Conservation (phyloP, 2,113 vertebrate genomes). For the Rhynchomys soricoides region DNA sequence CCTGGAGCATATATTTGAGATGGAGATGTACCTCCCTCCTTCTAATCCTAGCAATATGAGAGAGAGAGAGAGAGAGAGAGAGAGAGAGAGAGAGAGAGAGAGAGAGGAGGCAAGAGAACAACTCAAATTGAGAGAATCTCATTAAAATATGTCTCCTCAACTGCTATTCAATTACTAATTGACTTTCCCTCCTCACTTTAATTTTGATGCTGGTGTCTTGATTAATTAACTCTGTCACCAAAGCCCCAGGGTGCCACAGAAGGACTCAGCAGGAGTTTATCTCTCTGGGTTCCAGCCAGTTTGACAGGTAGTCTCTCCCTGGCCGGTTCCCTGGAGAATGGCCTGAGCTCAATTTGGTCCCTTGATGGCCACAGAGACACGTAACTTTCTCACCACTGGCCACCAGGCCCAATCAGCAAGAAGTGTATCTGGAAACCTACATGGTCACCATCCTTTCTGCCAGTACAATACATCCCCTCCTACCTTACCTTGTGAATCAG, state of each 20-base stretch:
- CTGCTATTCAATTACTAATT: conserved; percentile 79
- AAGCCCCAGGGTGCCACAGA: conserved; percentile 58
- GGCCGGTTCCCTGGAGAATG: conserved; percentile 31
- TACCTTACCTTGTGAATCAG: fast-evolving
- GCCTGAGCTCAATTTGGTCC: conserved; percentile 46
- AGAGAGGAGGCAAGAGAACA: background rate
- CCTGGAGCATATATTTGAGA: conserved; percentile 13
- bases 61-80: conserved; percentile 45
- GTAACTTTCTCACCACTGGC: conserved; percentile 20
- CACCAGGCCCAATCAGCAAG: background rate
- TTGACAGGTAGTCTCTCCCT: conserved; percentile 67
- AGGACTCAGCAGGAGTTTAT: conserved; percentile 50
- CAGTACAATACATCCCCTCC: background rate
- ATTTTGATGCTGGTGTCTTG: conserved; percentile 77
- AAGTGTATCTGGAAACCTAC: background rate
- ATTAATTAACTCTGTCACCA: conserved; percentile 82
- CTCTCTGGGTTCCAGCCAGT: conserved; percentile 53
- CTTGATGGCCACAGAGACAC: background rate
- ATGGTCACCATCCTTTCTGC: background rate
- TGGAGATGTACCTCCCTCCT: background rate
- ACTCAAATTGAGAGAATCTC: conserved; percentile 43
- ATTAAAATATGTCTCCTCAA: conserved; percentile 74
- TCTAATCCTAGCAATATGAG: conserved; percentile 43
- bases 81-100: conserved; percentile 15
- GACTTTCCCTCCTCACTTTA: conserved; percentile 79